These are phyloP conservation scores for Vulpes ferrilata DNA, from an alignment of 2,113 vertebrate genomes.

Conservation along the genomic window DNA sequence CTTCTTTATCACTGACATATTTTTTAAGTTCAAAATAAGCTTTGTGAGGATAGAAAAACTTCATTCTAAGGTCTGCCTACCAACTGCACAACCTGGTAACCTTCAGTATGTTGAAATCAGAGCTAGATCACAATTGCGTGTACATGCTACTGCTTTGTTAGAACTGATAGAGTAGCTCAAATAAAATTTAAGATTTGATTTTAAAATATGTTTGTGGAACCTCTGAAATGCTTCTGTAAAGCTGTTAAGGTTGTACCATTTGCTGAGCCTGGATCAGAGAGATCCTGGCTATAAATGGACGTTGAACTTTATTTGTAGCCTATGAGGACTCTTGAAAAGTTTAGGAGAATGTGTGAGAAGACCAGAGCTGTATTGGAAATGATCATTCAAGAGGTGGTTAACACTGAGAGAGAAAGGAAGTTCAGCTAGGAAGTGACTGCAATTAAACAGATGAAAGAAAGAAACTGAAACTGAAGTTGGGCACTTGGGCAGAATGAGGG, in stretches of 20 bases:
- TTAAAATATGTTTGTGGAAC: conserved; percentile 15
- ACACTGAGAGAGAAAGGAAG: neutral
- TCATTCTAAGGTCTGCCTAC: neutral
- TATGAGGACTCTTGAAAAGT: neutral
- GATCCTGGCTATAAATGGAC: neutral
- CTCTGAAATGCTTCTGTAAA: neutral
- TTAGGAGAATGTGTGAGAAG: neutral
- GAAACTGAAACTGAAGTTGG: neutral
- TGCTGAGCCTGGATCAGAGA: neutral
- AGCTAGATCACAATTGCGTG: neutral
- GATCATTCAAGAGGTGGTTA: neutral
- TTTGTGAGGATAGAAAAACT: neutral
- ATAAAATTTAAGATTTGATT: conserved; percentile 13
- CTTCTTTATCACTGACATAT: neutral
- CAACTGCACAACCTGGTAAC: neutral
- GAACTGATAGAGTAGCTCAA: neutral
- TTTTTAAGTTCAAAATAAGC: neutral
- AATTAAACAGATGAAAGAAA: neutral
- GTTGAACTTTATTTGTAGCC: neutral
- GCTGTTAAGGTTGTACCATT: neutral
- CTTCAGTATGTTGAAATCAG: neutral
- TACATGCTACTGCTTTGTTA: neutral
- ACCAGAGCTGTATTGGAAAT: neutral
- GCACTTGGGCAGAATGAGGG: neutral
- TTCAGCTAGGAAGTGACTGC: neutral